These are phyloP conservation scores for Callipepla californica DNA, from an alignment of 2,113 vertebrate genomes.

Conservation along the genomic window DNA sequence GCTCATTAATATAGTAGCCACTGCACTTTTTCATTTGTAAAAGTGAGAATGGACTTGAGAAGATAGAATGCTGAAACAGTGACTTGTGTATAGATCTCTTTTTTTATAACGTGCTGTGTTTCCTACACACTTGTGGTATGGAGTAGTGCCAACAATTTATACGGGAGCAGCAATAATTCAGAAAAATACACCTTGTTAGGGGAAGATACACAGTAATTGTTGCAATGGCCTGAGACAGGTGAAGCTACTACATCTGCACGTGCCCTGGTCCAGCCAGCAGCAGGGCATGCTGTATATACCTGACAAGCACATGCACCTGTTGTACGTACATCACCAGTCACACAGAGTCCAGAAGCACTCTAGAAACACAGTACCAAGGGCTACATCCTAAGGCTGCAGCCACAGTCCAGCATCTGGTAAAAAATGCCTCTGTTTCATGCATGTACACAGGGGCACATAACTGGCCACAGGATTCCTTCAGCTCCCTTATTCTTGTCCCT, in stretches of 20 bases:
- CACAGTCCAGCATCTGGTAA: not conserved
- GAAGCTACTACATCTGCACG: not conserved
- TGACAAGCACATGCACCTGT: not conserved
- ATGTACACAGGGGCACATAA: not conserved
- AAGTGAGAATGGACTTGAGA: not conserved
- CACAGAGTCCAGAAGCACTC: not conserved
- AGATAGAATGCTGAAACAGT: not conserved
- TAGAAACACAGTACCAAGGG: not conserved
- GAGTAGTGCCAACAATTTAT: not conserved
- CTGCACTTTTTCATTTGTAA: not conserved
- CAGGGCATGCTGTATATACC: accelerated
- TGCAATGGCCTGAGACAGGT: not conserved
- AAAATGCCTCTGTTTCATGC: not conserved
- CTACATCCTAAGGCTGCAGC: not conserved
- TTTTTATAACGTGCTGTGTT: not conserved
- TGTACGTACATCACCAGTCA: not conserved
- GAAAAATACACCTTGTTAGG: not conserved
- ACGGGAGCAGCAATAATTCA: not conserved
- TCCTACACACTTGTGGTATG: not conserved
- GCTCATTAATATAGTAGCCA: not conserved
- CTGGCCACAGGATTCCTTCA: not conserved
- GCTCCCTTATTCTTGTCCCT: not conserved
- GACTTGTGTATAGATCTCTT: not conserved
- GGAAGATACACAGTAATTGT: not conserved
- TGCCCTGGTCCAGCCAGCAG: not conserved